Evolutionary conservation across 2,797 vertebrate species (phyloP).

Genomic region (Channallabes apus): DNA sequence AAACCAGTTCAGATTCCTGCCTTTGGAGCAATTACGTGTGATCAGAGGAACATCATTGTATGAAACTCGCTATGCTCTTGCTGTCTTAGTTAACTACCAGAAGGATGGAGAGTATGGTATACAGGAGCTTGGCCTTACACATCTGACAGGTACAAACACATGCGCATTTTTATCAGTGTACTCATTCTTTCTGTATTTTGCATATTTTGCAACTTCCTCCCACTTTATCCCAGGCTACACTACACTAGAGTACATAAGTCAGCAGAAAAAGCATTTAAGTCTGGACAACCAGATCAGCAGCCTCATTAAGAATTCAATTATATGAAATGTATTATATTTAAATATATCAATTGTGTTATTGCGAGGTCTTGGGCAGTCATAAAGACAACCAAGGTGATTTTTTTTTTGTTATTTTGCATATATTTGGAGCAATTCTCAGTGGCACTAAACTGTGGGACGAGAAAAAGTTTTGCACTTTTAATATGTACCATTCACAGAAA

Average conservation of each 20-base stretch:
- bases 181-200: neutral
- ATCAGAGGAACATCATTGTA: constrained; percentile 92
- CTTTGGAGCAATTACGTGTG: constrained; percentile 90
- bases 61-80: constrained; percentile 84
- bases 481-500: neutral
- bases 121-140: constrained; percentile 89
- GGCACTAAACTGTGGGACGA: neutral
- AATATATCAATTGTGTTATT: neutral
- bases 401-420: neutral
- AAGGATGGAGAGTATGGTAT: constrained; percentile 88
- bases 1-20: constrained; percentile 89
- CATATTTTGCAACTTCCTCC: constrained; percentile 15
- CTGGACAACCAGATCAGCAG: neutral
- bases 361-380: too few relatives aligned
- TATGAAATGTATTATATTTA: neutral
- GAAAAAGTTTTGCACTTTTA: neutral
- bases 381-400: neutral
- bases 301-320: neutral
- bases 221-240: neutral
- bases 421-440: neutral
- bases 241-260: constrained; percentile 1
- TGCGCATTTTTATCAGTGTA: neutral
- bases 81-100: constrained; percentile 93
- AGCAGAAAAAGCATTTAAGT: constrained; percentile 4
- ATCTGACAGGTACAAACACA: constrained; percentile 83